Percentiles rank a stretch among this genome's conserved stretches.
phyloP scores from a whole-genome alignment of 2,797 vertebrate genomes.

The Numenius phaeopus region DNA sequence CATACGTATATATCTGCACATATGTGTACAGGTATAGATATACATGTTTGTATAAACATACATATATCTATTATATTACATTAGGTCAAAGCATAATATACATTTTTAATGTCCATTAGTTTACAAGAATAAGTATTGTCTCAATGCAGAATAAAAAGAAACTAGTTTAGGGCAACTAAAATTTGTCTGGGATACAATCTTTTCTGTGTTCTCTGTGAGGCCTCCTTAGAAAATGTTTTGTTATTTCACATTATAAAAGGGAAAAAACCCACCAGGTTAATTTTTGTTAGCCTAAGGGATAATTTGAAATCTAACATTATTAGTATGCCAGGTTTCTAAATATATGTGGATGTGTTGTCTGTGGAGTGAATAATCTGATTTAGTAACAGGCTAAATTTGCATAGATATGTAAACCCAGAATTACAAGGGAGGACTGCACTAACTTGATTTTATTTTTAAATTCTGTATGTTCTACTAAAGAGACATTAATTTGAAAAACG shows the following conservation, averaged over 20 bases:
- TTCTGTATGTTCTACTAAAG: neutral
- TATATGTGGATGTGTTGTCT: neutral
- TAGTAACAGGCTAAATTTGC: slow-evolving; percentile 34
- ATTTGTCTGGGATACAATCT: neutral
- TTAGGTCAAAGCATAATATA: neutral
- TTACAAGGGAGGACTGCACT: neutral
- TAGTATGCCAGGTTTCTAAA: neutral
- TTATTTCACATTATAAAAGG: neutral
- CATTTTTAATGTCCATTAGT: neutral
- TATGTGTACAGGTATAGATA: neutral
- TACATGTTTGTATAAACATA: neutral
- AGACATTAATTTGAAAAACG: slow-evolving; percentile 48
- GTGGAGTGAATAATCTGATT: slow-evolving; percentile 29
- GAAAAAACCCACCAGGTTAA: neutral
- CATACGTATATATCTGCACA: neutral
- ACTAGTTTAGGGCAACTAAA: neutral
- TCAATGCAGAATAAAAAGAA: neutral
- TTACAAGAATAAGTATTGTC: neutral
- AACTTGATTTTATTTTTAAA: slow-evolving; percentile 9
- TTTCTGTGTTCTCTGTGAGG: neutral
- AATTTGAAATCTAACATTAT: neutral
- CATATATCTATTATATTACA: neutral
- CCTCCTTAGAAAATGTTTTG: neutral
- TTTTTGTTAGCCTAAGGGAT: neutral
- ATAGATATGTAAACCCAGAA: neutral